Evolutionary conservation across 2,113 vertebrate genomes (phyloP).

Genomic region (Passer domesticus): DNA sequence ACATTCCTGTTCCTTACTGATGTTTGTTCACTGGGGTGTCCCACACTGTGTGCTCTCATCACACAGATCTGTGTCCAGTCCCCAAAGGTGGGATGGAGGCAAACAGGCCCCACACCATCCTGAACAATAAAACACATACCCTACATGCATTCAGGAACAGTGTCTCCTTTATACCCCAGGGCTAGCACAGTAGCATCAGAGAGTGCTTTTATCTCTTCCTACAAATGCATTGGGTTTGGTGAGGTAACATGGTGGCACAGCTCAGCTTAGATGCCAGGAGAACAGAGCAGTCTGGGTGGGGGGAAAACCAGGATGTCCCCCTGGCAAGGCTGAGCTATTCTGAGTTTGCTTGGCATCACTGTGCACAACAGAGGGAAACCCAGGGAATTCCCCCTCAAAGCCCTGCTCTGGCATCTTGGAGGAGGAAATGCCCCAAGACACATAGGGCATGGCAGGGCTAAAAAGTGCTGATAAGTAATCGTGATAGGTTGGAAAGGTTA

Average conservation of each 20-base stretch:
- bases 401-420: not conserved
- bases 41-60: not conserved
- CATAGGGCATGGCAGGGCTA: accelerated
- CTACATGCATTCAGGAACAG: not conserved
- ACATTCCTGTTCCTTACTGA: not conserved
- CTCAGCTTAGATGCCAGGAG: not conserved
- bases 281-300: not conserved
- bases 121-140: not conserved
- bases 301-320: not conserved
- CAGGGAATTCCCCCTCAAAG: not conserved
- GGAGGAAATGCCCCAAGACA: not conserved
- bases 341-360: not conserved
- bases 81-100: not conserved
- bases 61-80: not conserved
- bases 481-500: not conserved
- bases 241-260: not conserved
- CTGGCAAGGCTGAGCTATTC: not conserved
- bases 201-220: not conserved
- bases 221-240: not conserved
- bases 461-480: not conserved
- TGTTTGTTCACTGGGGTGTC: too few relatives aligned
- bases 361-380: not conserved
- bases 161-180: not conserved
- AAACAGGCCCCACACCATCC: not conserved
- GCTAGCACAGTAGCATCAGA: not conserved